Evolutionary conservation across 2,888 invertebrate genomes (phyloP), one percentile per base, ranked within the genome.

Genomic region (Hypomecis atomaria): DNA sequence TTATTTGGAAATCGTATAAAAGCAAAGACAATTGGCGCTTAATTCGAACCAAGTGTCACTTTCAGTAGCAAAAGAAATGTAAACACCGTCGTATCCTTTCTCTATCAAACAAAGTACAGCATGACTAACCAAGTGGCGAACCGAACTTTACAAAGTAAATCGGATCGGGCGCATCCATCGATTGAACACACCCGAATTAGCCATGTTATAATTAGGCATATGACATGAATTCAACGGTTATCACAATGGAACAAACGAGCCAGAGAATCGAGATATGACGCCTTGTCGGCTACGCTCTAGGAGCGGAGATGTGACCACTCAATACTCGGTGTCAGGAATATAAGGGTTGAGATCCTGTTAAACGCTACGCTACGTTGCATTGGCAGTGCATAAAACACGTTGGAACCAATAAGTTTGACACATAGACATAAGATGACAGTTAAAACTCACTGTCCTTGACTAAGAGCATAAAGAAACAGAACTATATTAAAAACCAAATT

Each of bases 261-360:
- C 92, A 88, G 92, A 83, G 85, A 85, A 90, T 91, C 83, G 85
- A 86, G 87, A 88, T 89, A 91, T 88, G 89, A 84, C 82, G 90
- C 84, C 87, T 82, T 83, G 78, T 85, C 88, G 83, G 85, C 84
- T 76, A 85, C 88, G 89, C 66, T 67, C 67, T 70, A 71, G 71
- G 71, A 68, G 40, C 44, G 44, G 67, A 71, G 70, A 70, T 71
- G 71, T 71, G 71, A 71, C 71, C 68, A 44, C 68, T 71, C 65
- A 65, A 71, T 71, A 49, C 53, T 42, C 50, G 44, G 38, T 13
- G 48, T 59, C 54, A 62, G 62, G 69, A 66, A 65, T 71, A 38
- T 56, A 40, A 56, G 56, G 56, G 36, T 45, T 40, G 47, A 2
- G n/a, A 23, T 47, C 56, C 52, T 10, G 37, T 11, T 38, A 13